Percentiles rank a stretch among this genome's conserved stretches.
Evolutionary conservation across 2,797 vertebrate genomes (phyloP).

Genomic region (Pampus argenteus): DNA sequence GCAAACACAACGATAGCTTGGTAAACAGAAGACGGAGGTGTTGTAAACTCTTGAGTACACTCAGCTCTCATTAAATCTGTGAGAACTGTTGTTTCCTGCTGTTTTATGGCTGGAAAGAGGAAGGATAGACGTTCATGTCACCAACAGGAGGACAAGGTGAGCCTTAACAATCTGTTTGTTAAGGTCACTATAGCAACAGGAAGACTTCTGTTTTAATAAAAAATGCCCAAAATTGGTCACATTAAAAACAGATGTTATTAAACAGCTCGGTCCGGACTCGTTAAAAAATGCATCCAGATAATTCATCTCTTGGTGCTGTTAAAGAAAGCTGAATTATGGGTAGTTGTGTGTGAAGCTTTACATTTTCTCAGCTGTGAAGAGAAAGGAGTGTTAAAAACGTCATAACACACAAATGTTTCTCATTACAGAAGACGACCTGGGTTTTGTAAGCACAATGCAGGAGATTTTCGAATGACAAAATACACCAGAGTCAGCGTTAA

Average conservation of each 20-base stretch:
- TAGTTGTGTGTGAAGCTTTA: conserved; percentile 20
- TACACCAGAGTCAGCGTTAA: conserved; percentile 8
- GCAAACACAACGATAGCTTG: conserved; percentile 49
- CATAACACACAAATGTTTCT: conserved; percentile 38
- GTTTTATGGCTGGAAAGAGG: conserved; percentile 66
- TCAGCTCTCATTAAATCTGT: conserved; percentile 26
- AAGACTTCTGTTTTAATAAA: neutral
- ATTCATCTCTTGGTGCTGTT: conserved; percentile 13
- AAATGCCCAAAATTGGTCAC: conserved; percentile 5
- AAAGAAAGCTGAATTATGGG: conserved; percentile 16
- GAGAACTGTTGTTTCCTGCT: conserved; percentile 47
- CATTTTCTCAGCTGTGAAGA: conserved; percentile 34
- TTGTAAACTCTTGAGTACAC: conserved; percentile 41
- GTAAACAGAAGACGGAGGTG: conserved; percentile 29
- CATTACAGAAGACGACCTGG: conserved; percentile 36
- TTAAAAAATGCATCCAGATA: neutral
- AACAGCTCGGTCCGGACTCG: neutral
- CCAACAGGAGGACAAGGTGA: conserved; percentile 35
- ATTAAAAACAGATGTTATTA: conserved; percentile 30
- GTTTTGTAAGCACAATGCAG: conserved; percentile 14
- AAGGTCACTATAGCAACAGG: conserved; percentile 21
- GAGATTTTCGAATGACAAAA: conserved; percentile 27
- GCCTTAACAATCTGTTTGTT: conserved; percentile 39
- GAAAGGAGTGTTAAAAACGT: conserved; percentile 30
- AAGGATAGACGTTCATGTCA: conserved; percentile 53